Percentiles rank a stretch among this genome's conserved stretches.
These are phyloP conservation scores for Triplophysa bombifrons DNA, from an alignment of 2,797 vertebrate genomes.

Conservation along the genomic window DNA sequence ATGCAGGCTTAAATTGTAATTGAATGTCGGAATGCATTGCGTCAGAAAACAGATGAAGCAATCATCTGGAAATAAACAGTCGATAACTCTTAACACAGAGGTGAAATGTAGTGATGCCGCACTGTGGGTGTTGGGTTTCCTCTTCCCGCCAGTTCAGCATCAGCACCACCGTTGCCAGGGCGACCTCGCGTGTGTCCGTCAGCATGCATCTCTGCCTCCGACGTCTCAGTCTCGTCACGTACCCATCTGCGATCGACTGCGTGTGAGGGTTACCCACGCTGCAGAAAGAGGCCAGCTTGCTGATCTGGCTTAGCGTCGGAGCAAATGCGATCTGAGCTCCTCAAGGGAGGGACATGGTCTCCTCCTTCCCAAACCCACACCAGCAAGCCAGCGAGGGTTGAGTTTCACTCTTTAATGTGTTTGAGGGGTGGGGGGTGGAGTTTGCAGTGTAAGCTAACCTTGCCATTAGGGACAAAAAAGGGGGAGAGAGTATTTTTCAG, in stretches of 20 bases:
- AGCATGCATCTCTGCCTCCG: neutral
- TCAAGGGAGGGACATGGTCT: constrained; percentile 47
- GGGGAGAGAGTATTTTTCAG: constrained; percentile 12
- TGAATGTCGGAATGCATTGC: neutral
- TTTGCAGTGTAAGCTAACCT: constrained; percentile 60
- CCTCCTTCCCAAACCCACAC: constrained; percentile 52
- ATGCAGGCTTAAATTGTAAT: neutral
- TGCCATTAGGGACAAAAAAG: constrained; percentile 58
- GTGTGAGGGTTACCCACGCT: neutral
- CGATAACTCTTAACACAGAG: constrained; percentile 7
- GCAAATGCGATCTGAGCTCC: constrained; percentile 68
- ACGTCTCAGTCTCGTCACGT: constrained; percentile 49
- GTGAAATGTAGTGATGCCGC: neutral
- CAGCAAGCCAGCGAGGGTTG: constrained; percentile 69
- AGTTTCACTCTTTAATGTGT: constrained; percentile 72
- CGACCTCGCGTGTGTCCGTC: neutral
- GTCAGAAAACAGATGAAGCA: constrained; percentile 15
- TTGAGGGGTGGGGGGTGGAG: constrained; percentile 58
- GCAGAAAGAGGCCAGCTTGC: constrained; percentile 51
- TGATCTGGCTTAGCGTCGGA: constrained; percentile 50
- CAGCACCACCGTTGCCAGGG: constrained; percentile 13
- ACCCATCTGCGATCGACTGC: neutral
- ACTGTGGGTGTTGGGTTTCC: constrained; percentile 21
- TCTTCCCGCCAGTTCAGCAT: constrained; percentile 34
- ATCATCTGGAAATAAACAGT: neutral